These are phyloP conservation scores for Mesochorus sp. DNA, from an alignment of 2,888 invertebrate species.

Conservation along the genomic window DNA sequence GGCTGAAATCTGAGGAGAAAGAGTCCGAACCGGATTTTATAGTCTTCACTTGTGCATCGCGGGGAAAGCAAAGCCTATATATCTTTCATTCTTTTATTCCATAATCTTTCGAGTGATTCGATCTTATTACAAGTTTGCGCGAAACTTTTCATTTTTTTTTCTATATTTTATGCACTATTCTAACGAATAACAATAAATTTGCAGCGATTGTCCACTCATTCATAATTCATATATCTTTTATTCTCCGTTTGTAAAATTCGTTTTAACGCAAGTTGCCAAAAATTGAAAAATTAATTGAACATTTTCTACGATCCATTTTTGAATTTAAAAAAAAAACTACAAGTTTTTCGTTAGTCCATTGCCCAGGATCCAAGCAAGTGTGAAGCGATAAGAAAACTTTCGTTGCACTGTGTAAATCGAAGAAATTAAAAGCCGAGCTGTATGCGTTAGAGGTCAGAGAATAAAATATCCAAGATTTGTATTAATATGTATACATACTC, in stretches of 20 bases:
- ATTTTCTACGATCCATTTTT: not conserved
- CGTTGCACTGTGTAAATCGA: slow-evolving; percentile 33
- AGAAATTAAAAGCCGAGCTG: not conserved
- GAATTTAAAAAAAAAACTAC: not conserved
- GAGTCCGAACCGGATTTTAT: slow-evolving; percentile 77
- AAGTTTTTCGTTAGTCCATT: slow-evolving; percentile 23
- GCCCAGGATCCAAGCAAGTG: slow-evolving; percentile 22
- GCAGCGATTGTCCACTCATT: too few relatives aligned
- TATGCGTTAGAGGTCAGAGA: not conserved
- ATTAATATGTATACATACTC: not conserved
- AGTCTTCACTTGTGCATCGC: slow-evolving; percentile 70
- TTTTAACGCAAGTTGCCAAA: not conserved
- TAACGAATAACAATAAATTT: not conserved
- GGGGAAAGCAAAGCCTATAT: slow-evolving; percentile 71
- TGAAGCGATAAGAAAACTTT: slow-evolving; percentile 52
- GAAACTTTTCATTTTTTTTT: slow-evolving; percentile 1
- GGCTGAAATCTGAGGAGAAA: slow-evolving; percentile 75
- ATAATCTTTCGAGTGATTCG: slow-evolving; percentile 47
- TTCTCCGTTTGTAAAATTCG: too few relatives aligned
- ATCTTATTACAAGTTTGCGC: not conserved
- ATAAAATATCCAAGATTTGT: not conserved
- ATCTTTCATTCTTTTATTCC: slow-evolving; percentile 48
- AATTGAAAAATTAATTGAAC: not conserved
- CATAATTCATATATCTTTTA: too few relatives aligned
- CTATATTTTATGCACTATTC: not conserved